phyloP scores from a whole-genome alignment of 1,140 invertebrate species.

The Megalopta genalis region DNA sequence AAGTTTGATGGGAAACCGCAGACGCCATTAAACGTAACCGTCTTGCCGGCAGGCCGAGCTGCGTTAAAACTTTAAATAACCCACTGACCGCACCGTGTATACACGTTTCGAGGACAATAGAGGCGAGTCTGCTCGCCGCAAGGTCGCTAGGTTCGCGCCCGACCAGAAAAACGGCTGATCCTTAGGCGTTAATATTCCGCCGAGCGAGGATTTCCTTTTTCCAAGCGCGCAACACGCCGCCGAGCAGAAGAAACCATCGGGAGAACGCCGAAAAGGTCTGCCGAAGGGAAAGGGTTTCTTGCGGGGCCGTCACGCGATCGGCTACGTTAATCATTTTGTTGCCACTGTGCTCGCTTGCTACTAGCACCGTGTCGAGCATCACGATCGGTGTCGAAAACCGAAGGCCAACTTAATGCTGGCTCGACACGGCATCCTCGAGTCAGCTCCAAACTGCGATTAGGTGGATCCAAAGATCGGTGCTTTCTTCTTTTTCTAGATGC shows the following conservation, averaged over 20 bases:
- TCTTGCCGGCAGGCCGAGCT: constrained; percentile 46
- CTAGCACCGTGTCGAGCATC: not conserved
- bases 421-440: not conserved
- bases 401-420: not conserved
- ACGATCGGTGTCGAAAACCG: not conserved
- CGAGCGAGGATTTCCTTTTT: not conserved
- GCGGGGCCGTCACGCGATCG: not conserved
- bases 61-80: constrained; percentile 71
- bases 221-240: too few species aligned
- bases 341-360: not conserved
- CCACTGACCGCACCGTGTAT: constrained; percentile 65
- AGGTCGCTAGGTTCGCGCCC: constrained; percentile 27
- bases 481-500: too few species aligned
- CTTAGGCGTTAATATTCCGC: constrained; percentile 19
- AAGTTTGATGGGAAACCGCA: constrained; percentile 72
- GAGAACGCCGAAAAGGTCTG: not conserved
- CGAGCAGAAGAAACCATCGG: too few species aligned
- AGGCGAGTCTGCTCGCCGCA: constrained; percentile 31
- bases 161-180: constrained; percentile 25
- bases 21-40: constrained; percentile 66
- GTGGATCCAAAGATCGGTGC: too few species aligned
- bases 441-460: too few species aligned
- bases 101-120: constrained; percentile 56
- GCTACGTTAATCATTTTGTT: constrained; percentile 16
- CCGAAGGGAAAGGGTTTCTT: not conserved